These are phyloP conservation scores for Tauraco hartlaubi DNA, from an alignment of 2,797 vertebrate genomes.

Conservation along the genomic window DNA sequence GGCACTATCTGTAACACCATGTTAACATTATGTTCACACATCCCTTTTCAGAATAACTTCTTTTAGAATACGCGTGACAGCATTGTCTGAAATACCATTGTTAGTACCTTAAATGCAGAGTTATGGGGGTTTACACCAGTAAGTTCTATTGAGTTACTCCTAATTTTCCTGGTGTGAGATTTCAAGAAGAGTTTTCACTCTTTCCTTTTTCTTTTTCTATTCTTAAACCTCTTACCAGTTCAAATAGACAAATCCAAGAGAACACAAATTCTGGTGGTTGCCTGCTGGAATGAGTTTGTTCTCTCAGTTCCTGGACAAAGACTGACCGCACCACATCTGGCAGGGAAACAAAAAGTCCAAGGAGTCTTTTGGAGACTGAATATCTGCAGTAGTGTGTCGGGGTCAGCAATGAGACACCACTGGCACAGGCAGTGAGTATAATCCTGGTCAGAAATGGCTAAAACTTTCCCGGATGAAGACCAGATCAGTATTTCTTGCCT, in stretches of 20 bases:
- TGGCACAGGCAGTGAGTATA: background rate
- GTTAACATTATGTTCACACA: background rate
- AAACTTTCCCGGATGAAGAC: background rate
- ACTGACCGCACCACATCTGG: background rate
- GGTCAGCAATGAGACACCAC: background rate
- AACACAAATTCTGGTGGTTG: background rate
- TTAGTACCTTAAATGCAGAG: background rate
- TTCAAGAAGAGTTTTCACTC: background rate
- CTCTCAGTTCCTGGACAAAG: background rate
- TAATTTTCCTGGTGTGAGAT: background rate
- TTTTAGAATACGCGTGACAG: background rate
- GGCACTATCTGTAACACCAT: background rate
- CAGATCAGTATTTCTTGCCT: background rate
- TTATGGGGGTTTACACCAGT: background rate
- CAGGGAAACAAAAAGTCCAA: background rate
- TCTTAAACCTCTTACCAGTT: background rate
- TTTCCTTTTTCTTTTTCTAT: background rate
- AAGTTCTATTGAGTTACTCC: background rate
- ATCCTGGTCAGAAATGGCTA: background rate
- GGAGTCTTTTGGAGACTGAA: background rate
- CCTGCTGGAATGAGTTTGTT: background rate
- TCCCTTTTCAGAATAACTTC: background rate
- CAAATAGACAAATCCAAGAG: background rate
- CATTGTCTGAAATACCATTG: background rate
- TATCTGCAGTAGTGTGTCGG: background rate